Base-by-base conservation (phyloP, 2,888 invertebrate species). In the Pycnomerus fuliginosus region DNA sequence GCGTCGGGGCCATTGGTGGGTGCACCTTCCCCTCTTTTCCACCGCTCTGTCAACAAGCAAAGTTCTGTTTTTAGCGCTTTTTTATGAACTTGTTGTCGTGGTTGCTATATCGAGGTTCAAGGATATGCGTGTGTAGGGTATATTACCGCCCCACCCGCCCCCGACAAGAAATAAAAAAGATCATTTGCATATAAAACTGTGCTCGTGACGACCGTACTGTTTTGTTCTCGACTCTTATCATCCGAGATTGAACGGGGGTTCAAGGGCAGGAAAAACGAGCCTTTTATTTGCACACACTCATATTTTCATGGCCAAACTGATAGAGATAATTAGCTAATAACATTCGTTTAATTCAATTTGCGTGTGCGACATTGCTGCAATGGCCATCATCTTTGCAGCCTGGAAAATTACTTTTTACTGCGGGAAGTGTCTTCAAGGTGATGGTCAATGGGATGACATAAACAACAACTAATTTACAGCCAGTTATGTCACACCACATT, bases 251-350 rank as follows among this genome's bases (percentile, higher is more conserved):
- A 35, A 16, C 24, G 31, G 24, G 52, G 53, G 58, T 60, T 60
- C 60, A 62, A 62, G 61, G 60, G 52, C 51, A 44, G 48, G 16
- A 17, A 20, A 11, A 8, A 32, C 15, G 13, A 12, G 15, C 11
- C 34, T 5, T 29, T 8, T 16, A 29, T 13, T 30, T 48, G n/a
- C n/a, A n/a, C 58, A 53, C 56, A 58, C 64, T 64, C 58, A 53
- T n/a, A n/a, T 56, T 61, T 65, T 68, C 69, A 69, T 60, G 69
- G 69, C 58, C 69, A 62, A 65, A 67, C 53, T 68, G 65, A 69
- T 69, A 64, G 61, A 63, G 59, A 61, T 65, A 67, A 68, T 67
- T 65, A 64, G 65, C 63, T 65, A 66, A 68, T 66, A 63, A 62
- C 59, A 59, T 42, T 56, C 55, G 49, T 61, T 64, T 62, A 61